Evolutionary conservation across 2,797 vertebrate genomes (phyloP).

Genomic region (Sardinella longiceps): DNA sequence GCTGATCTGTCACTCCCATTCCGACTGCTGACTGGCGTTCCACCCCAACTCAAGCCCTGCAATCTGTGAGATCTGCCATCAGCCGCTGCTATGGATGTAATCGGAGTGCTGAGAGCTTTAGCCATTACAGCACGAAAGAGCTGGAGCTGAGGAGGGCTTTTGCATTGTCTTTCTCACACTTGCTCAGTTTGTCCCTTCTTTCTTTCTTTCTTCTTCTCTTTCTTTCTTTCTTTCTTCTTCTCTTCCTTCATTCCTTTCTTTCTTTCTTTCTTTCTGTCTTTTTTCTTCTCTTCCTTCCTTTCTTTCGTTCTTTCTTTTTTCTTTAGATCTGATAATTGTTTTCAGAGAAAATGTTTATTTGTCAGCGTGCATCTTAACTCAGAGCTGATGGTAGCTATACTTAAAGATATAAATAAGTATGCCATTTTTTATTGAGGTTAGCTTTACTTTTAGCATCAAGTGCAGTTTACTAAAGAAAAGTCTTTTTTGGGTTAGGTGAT

Average conservation of each 20-base stretch:
- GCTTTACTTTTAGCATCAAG: too few species aligned
- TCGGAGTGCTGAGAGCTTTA: not conserved
- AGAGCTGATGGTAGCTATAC: not conserved
- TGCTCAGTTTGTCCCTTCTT: not conserved
- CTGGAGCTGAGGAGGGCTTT: not conserved
- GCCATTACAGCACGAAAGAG: not conserved
- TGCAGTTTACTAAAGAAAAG: too few species aligned
- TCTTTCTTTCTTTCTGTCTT: too few species aligned
- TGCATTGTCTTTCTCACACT: not conserved
- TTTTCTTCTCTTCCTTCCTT: not conserved
- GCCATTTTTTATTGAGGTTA: too few species aligned
- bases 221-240: not conserved
- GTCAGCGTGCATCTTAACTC: not conserved
- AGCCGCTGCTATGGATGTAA: not conserved
- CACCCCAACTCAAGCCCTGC: not conserved
- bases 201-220: not conserved
- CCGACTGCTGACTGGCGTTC: not conserved
- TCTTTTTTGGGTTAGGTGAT: not conserved
- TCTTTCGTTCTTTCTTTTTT: not conserved
- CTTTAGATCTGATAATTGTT: not conserved
- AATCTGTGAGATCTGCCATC: not conserved
- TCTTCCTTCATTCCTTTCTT: not conserved
- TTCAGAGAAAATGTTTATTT: not conserved
- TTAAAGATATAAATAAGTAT: not conserved
- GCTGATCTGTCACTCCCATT: not conserved